phyloP scores from a whole-genome alignment of 1,140 invertebrate genomes.

The Drosophila kikkawai region DNA sequence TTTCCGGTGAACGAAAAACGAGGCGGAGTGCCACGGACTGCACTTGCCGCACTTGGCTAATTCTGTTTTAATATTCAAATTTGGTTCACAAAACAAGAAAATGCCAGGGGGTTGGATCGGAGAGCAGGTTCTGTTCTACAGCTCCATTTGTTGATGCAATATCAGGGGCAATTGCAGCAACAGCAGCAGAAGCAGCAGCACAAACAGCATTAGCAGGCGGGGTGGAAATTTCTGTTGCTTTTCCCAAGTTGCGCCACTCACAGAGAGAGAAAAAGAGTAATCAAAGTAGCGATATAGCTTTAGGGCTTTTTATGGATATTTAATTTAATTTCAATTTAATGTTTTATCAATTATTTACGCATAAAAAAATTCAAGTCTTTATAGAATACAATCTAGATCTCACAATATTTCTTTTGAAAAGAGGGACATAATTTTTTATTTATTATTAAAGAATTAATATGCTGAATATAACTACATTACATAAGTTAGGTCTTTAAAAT shows the following conservation, averaged over 20 bases:
- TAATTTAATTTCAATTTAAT: background rate
- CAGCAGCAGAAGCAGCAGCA: constrained; percentile 7
- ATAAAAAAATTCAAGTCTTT: no score
- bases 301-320: background rate
- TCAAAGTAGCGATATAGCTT: no score
- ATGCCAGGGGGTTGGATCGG: constrained; percentile 24
- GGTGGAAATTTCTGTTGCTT: constrained; percentile 45
- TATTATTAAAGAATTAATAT: no score
- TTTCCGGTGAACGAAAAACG: constrained; percentile 38
- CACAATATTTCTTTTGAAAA: no score
- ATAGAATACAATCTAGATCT: no score
- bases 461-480: no score
- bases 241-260: constrained; percentile 62
- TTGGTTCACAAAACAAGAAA: constrained; percentile 56
- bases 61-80: constrained; percentile 79
- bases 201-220: background rate
- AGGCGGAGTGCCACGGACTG: background rate
- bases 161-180: constrained; percentile 23
- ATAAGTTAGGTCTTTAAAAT: no score
- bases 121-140: constrained; percentile 19
- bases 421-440: no score
- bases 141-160: constrained; percentile 47
- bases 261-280: constrained; percentile 14
- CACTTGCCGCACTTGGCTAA: constrained; percentile 73
- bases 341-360: no score